phyloP scores from a whole-genome alignment of 1,140 invertebrate genomes.

The Aphelenchoides fujianensis region DNA sequence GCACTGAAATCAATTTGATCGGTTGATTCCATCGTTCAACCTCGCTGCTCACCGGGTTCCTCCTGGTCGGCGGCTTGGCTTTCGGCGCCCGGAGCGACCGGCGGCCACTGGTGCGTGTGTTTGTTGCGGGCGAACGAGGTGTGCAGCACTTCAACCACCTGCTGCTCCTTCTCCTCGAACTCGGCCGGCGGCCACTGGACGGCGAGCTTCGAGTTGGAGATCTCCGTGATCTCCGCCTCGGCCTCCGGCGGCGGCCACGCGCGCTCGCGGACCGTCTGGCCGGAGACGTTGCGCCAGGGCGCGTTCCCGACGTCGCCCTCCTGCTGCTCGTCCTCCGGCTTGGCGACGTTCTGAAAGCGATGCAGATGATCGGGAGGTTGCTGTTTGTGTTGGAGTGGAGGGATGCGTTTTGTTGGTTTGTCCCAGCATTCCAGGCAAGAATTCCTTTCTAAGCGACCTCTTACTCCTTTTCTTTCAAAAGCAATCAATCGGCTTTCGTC shows the following conservation, averaged over 20 bases:
- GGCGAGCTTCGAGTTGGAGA: conserved; percentile 18
- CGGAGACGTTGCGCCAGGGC: conserved; percentile 11
- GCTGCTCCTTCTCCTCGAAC: conserved; percentile 37
- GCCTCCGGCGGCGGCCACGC: conserved; percentile 40
- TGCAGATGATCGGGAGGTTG: too few species aligned
- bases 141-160: conserved; percentile 30
- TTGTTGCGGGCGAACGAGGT: conserved; percentile 15
- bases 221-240: conserved; percentile 17
- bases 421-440: too few species aligned
- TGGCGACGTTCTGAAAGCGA: conserved; percentile 9
- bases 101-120: conserved; percentile 18
- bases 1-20: conserved; percentile 1
- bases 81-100: conserved; percentile 13
- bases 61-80: background rate
- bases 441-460: background rate
- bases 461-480: background rate
- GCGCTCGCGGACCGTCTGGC: background rate
- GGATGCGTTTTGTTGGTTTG: too few species aligned
- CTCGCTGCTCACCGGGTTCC: conserved; percentile 1
- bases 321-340: conserved; percentile 25
- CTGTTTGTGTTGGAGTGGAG: too few species aligned
- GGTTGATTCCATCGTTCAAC: background rate
- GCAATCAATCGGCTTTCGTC: too few species aligned
- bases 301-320: conserved; percentile 29
- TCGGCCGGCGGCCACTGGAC: conserved; percentile 40